These are phyloP conservation scores for Zaprionus lachaisei DNA, from an alignment of 1,140 invertebrate genomes.

Conservation along the genomic window DNA sequence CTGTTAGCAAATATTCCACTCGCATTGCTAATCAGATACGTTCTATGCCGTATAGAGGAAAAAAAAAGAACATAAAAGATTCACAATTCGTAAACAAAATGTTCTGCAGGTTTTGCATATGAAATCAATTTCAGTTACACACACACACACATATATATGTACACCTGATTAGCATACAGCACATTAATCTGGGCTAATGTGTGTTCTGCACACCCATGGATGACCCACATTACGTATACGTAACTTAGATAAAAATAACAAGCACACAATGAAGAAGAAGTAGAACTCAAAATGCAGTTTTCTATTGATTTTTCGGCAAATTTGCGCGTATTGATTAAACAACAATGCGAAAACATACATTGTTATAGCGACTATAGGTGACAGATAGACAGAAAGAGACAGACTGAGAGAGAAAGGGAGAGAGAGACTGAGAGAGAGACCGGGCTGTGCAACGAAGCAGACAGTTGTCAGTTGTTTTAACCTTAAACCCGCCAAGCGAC, in stretches of 20 bases:
- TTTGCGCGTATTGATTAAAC: conserved; percentile 55
- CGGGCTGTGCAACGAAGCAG: background rate
- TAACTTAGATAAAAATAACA: conserved; percentile 31
- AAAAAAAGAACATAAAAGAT: conserved; percentile 18
- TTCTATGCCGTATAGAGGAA: background rate
- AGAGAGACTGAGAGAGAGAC: background rate
- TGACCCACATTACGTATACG: conserved; percentile 52
- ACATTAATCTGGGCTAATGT: conserved; percentile 12
- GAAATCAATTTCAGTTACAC: conserved; percentile 18
- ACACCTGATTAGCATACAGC: conserved; percentile 12
- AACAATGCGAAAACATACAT: conserved; percentile 40
- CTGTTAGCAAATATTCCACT: conserved; percentile 18
- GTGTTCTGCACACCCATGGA: background rate
- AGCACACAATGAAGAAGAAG: background rate
- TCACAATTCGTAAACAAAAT: conserved; percentile 13
- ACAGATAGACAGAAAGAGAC: background rate
- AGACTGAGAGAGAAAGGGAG: background rate
- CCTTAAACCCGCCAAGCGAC: conserved; percentile 37
- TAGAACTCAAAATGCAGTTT: conserved; percentile 21
- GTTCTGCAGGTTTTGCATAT: conserved; percentile 25
- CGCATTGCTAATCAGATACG: conserved; percentile 6
- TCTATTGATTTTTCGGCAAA: conserved; percentile 32
- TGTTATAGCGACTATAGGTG: conserved; percentile 45
- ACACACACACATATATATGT: background rate
- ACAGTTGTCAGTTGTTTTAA: conserved; percentile 23